phyloP scores from a whole-genome alignment of 1,140 invertebrate genomes.

The Ooceraea biroi region DNA sequence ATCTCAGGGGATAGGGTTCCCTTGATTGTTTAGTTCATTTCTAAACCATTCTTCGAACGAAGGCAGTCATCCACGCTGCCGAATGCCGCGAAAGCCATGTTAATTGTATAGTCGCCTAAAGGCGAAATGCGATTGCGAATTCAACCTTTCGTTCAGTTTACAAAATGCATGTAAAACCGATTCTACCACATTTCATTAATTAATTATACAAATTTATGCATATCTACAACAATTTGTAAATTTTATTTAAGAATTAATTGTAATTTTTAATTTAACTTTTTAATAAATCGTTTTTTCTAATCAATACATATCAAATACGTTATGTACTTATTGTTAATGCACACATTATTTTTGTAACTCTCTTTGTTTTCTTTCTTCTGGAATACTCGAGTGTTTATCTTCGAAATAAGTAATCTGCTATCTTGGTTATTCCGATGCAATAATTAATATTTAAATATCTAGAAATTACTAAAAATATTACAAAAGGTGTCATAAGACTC shows the following conservation, averaged over 20 bases:
- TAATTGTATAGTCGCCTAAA: constrained; percentile 58
- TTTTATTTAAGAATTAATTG: background rate
- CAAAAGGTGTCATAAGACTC: constrained; percentile 25
- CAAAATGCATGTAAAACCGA: background rate
- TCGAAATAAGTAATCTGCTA: too few relatives aligned
- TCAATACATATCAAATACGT: too few relatives aligned
- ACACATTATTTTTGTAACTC: too few relatives aligned
- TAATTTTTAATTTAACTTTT: background rate
- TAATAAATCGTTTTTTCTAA: too few relatives aligned
- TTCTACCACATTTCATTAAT: constrained; percentile 17
- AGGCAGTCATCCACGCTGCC: constrained; percentile 60
- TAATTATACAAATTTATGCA: background rate
- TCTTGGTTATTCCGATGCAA: too few relatives aligned
- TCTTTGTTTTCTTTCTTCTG: too few relatives aligned
- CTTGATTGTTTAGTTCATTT: constrained; percentile 64
- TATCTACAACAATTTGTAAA: background rate
- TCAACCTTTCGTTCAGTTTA: constrained; percentile 3
- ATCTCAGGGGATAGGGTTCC: constrained; percentile 34
- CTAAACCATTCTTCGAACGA: constrained; percentile 64
- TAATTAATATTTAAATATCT: too few relatives aligned
- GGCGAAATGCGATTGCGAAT: constrained; percentile 29
- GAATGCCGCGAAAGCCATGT: constrained; percentile 31
- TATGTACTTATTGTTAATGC: background rate
- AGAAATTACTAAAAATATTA: constrained; percentile 18
- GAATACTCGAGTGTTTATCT: too few relatives aligned